phyloP scores from a whole-genome alignment of 2,888 invertebrate genomes.

The Abrostola triplasia region DNA sequence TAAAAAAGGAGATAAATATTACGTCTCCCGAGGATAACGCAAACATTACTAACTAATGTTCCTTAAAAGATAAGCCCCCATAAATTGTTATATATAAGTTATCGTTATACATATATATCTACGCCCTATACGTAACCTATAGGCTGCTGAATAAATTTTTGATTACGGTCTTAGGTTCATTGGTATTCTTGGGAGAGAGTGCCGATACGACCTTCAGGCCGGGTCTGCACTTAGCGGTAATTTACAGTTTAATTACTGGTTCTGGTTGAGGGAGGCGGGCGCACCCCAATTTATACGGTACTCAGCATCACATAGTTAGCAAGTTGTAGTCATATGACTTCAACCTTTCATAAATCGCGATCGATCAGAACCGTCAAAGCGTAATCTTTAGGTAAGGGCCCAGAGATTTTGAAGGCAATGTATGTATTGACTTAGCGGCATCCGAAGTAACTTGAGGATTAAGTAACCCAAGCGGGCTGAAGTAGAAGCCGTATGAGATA shows the following conservation, averaged over 20 bases:
- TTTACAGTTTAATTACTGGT: constrained; percentile 86
- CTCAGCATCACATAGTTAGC: constrained; percentile 52
- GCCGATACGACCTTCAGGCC: constrained; percentile 80
- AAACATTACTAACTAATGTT: neutral
- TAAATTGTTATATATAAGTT: neutral
- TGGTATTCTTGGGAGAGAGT: constrained; percentile 76
- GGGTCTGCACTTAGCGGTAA: constrained; percentile 82
- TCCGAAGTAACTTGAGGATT: constrained; percentile 4
- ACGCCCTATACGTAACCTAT: constrained; percentile 25
- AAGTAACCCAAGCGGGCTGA: constrained; percentile 2
- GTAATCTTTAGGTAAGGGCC: constrained; percentile 8
- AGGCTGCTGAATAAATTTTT: constrained; percentile 73
- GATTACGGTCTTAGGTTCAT: constrained; percentile 77
- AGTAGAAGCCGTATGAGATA: constrained; percentile 2
- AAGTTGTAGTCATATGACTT: constrained; percentile 48
- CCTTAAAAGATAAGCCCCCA: neutral
- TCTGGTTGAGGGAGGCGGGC: constrained; percentile 59
- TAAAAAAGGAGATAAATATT: constrained; percentile 2
- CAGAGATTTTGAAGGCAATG: neutral
- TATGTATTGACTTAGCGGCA: constrained; percentile 1
- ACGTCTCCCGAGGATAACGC: neutral
- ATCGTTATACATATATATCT: constrained; percentile 53
- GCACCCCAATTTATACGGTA: constrained; percentile 61
- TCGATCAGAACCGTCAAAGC: constrained; percentile 36
- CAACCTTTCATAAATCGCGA: constrained; percentile 47